phyloP scores from a whole-genome alignment of 1,140 invertebrate species.

The Pachyrhynchus sulphureomaculatus region DNA sequence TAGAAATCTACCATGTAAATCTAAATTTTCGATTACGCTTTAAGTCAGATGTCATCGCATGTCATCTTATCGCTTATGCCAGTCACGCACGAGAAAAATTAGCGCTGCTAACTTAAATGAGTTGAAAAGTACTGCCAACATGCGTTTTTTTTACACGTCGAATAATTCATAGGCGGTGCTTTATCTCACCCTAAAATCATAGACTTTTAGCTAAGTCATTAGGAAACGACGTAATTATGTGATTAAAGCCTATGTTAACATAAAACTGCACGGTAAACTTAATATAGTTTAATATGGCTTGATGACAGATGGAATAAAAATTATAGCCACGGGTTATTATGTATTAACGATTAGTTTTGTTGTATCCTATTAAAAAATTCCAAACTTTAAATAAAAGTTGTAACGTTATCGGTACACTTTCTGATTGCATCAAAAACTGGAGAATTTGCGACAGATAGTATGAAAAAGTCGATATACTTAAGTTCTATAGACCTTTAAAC shows the following conservation, averaged over 20 bases:
- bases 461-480: too few species aligned
- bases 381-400: too few species aligned
- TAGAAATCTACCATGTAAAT: neutral
- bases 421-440: neutral
- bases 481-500: too few species aligned
- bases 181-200: conserved; percentile 17
- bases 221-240: conserved; percentile 18
- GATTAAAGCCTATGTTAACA: conserved; percentile 21
- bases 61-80: conserved; percentile 2
- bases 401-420: neutral
- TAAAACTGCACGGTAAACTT: conserved; percentile 7
- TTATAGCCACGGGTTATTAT: neutral
- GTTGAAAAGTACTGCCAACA: neutral
- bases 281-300: conserved; percentile 8
- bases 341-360: neutral
- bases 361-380: too few species aligned
- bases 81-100: conserved; percentile 22
- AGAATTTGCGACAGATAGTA: too few species aligned
- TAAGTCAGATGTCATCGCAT: conserved; percentile 30
- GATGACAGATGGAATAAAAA: conserved; percentile 22
- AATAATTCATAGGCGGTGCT: conserved; percentile 9
- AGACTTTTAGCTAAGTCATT: conserved; percentile 27
- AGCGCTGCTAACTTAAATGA: conserved; percentile 20
- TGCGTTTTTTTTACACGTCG: conserved; percentile 22
- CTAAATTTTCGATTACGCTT: conserved; percentile 18